These are phyloP conservation scores for Ips nitidus DNA, from an alignment of 1,140 invertebrate species.

Conservation along the genomic window DNA sequence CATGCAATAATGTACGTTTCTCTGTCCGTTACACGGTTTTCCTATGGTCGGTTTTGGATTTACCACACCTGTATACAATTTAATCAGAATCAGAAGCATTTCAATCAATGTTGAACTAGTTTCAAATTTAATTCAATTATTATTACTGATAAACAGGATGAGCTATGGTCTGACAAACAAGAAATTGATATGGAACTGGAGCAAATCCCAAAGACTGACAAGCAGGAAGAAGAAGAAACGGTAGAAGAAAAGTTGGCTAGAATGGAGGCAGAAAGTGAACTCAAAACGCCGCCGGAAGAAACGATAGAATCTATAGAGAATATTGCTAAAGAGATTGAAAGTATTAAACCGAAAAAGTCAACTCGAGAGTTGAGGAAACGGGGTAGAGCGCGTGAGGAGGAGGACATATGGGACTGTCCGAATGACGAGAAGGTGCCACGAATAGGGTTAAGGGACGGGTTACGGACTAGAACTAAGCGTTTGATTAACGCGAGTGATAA, in stretches of 20 bases:
- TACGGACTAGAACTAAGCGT: constrained; percentile 36
- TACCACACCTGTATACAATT: too few relatives aligned
- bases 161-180: not conserved
- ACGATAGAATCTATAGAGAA: constrained; percentile 26
- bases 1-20: too few relatives aligned
- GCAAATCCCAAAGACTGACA: not conserved
- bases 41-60: too few relatives aligned
- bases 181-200: constrained; percentile 12
- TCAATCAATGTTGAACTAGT: too few relatives aligned
- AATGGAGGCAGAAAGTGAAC: not conserved
- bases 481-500: constrained; percentile 36
- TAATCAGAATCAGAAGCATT: too few relatives aligned
- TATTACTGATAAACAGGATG: too few relatives aligned
- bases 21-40: too few relatives aligned
- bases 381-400: constrained; percentile 9
- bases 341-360: constrained; percentile 13
- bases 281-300: constrained; percentile 2
- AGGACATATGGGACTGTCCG: not conserved
- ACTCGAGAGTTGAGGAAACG: constrained; percentile 9
- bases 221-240: not conserved
- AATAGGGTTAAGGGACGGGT: constrained; percentile 1
- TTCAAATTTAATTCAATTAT: too few relatives aligned
- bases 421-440: not conserved
- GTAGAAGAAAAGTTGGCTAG: constrained; percentile 10
- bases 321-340: constrained; percentile 30